Evolutionary conservation across 1,140 invertebrate genomes (phyloP), one percentile per base, ranked within the genome.

Genomic region (Nephila pilipes): DNA sequence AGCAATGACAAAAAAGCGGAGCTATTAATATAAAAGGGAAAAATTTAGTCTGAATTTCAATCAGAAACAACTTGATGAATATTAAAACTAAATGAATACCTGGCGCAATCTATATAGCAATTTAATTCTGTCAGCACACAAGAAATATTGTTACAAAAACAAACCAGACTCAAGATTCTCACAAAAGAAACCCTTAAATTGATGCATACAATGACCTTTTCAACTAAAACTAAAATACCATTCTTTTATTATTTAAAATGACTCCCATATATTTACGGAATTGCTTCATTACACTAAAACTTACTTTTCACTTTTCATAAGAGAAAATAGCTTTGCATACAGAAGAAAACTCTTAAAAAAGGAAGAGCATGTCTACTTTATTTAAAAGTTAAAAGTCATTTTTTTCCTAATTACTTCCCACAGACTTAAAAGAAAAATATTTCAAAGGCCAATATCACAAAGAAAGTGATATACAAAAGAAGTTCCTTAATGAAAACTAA

Each of bases 391-490:
- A 38, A 87, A 88, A 69, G 22, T n/a, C 38, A 18, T 90, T 79
- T 36, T 55, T 55, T 20, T 83, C 81, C 89, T 90, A 90, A 90
- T 90, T 90, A 90, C 89, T 90, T 29, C 46, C 22, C 55, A 6
- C 10, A 25, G 46, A 8, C 25, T 60, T 46, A 60, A 75, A 75
- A 32, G 32, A 36, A 32, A 81, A 80, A 87, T 69, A 38, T 58
- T 65, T 87, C 85, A 87, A 87, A 65, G 83, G 83, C 83, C 83
- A 87, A 69, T 87, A 87, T 87, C 57, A 87, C 85, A 87, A 87
- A 87, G 85, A 87, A 87, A 87, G 85, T 87, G 85, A 87, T 87
- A 87, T 38, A 87, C 85, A 87, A 87, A 87, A 87, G 85, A 58
- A 18, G 22, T 87, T 54, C 29, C 36, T 60, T 60, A 60, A 60